Evolutionary conservation across 2,888 invertebrate species (phyloP).

Genomic region (Nasonovia ribisnigri): DNA sequence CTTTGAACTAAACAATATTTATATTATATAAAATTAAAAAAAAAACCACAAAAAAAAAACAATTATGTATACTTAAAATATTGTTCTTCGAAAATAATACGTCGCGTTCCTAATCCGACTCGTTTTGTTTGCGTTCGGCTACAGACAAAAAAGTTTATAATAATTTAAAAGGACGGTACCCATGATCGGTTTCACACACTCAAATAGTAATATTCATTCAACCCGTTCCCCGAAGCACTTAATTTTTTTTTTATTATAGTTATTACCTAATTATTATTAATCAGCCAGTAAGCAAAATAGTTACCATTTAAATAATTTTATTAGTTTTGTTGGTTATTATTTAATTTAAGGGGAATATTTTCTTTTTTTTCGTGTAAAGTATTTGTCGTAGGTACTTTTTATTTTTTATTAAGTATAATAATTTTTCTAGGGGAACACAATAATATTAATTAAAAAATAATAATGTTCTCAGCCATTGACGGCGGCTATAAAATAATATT

Average conservation of each 20-base stretch:
- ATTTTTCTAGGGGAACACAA: background rate
- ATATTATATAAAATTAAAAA: conserved; percentile 19
- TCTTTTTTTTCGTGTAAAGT: conserved; percentile 18
- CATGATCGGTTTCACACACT: conserved; percentile 5
- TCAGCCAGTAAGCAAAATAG: conserved; percentile 63
- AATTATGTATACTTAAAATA: background rate
- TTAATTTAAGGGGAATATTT: conserved; percentile 46
- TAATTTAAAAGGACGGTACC: background rate
- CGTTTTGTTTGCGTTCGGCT: background rate
- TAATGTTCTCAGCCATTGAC: background rate
- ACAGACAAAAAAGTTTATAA: background rate
- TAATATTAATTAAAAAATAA: background rate
- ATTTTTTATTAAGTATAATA: conserved; percentile 20
- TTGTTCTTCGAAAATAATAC: background rate
- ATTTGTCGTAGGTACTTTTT: background rate
- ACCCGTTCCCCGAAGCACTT: background rate
- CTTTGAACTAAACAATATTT: conserved; percentile 30
- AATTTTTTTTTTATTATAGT: conserved; percentile 1
- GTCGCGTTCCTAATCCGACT: conserved; percentile 25
- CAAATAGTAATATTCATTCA: background rate
- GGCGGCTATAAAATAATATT: background rate
- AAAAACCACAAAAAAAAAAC: conserved; percentile 1
- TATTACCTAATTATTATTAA: conserved; percentile 39
- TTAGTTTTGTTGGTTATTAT: conserved; percentile 59
- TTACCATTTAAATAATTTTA: conserved; percentile 64